Base-by-base conservation (phyloP, 53 echinoderm and acorn worm species). In the Astropecten irregularis region DNA sequence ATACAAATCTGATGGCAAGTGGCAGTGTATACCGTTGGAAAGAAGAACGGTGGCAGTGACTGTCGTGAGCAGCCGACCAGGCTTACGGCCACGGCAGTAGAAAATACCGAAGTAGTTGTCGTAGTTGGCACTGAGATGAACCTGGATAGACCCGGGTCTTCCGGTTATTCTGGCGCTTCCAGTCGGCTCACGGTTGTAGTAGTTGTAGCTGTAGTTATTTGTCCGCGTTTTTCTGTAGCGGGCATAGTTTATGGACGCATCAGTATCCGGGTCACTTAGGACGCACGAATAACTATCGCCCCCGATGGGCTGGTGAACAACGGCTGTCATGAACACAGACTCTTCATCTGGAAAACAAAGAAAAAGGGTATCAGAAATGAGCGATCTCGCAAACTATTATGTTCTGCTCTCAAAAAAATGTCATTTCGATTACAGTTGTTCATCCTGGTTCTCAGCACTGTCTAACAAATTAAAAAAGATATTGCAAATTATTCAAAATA, bases 311-410 rank as follows among this genome's bases (percentile, higher is more conserved):
- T 11, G 31, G 0, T 62, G 32, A n/a, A 79, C 79, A 9, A 79
- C 53, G 0, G 21, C 60, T 13, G 79, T 79, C 79, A 79, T 46
- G 0, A 3, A 7, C 19, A 79, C 79, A 18, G 79, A 27, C 1
- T 59, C 79, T 47, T 61, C 48, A 47, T 79, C 79, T 79, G 19
- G n/a, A n/a, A n/a, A n/a, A n/a, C n/a, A n/a, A n/a, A n/a, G n/a
- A n/a, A n/a, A n/a, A n/a, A n/a, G n/a, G n/a, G n/a, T n/a, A n/a
- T n/a, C n/a, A n/a, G n/a, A n/a, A n/a, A n/a, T n/a, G n/a, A n/a
- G n/a, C n/a, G n/a, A n/a, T n/a, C n/a, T n/a, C n/a, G n/a, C n/a
- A n/a, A n/a, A n/a, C n/a, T n/a, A n/a, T n/a, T n/a, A n/a, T n/a
- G n/a, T n/a, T n/a, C n/a, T n/a, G n/a, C n/a, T n/a, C n/a, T n/a